Percentiles rank a stretch among this genome's conserved stretches.
Evolutionary conservation across 2,797 vertebrate species (phyloP).

Genomic region (Synanceia verrucosa): DNA sequence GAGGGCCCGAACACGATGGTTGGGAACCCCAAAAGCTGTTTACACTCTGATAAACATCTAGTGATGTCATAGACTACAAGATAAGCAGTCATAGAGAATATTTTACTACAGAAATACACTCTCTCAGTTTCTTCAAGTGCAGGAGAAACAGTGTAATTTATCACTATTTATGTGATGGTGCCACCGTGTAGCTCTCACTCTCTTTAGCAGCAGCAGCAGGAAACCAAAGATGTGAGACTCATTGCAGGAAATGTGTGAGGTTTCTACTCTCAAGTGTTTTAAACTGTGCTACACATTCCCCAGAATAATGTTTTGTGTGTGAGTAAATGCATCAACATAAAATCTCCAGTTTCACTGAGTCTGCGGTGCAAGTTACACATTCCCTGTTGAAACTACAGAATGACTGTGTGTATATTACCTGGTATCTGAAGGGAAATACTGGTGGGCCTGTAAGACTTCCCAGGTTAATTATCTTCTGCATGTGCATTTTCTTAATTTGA

Average conservation of each 20-base stretch:
- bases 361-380: neutral
- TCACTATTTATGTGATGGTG: neutral
- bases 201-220: slow-evolving; percentile 12
- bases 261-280: neutral
- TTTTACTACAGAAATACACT: neutral
- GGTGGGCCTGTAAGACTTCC: neutral
- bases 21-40: neutral
- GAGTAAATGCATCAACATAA: neutral
- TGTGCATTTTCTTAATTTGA: slow-evolving; percentile 13
- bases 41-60: neutral
- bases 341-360: neutral
- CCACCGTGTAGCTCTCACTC: too few relatives aligned
- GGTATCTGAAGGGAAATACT: slow-evolving; percentile 1
- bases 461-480: slow-evolving; percentile 26
- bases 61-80: neutral
- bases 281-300: neutral
- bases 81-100: neutral
- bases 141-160: neutral
- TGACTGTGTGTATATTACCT: neutral
- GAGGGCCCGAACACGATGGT: neutral
- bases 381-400: neutral
- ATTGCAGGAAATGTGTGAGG: slow-evolving; percentile 43
- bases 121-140: neutral
- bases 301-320: neutral
- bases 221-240: slow-evolving; percentile 23